These are phyloP conservation scores for Aleadryas rufinucha DNA, from an alignment of 2,113 vertebrate species.

Conservation along the genomic window DNA sequence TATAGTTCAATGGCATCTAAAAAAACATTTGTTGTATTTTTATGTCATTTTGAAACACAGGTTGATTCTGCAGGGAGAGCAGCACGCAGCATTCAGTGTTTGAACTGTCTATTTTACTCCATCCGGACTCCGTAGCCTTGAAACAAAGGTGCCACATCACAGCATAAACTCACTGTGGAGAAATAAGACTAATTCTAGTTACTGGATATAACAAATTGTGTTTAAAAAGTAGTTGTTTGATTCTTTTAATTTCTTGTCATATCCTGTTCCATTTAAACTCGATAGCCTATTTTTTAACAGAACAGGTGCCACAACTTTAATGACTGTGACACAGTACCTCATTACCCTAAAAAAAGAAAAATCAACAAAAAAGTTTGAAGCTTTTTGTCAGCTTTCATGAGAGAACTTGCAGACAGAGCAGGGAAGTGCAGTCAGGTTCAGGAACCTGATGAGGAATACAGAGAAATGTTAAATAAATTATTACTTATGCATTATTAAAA, in stretches of 20 bases:
- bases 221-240: neutral
- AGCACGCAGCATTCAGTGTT: neutral
- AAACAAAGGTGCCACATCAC: neutral
- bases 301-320: neutral
- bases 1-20: neutral
- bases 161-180: neutral
- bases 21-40: neutral
- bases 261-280: neutral
- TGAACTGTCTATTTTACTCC: neutral
- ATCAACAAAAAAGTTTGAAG: neutral
- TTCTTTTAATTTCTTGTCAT: neutral
- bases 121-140: neutral
- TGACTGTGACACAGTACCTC: neutral
- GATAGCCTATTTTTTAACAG: neutral
- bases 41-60: neutral
- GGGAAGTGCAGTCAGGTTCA: neutral
- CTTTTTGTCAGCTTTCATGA: neutral
- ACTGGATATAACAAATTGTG: neutral
- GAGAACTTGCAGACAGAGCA: neutral
- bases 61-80: neutral
- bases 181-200: neutral
- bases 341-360: neutral
- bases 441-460: conserved; percentile 10
- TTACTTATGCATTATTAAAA: conserved; percentile 55
- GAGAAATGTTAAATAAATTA: conserved; percentile 57